Conservation (phyloP, 2,888 invertebrate species). For the Gari tellinella region DNA sequence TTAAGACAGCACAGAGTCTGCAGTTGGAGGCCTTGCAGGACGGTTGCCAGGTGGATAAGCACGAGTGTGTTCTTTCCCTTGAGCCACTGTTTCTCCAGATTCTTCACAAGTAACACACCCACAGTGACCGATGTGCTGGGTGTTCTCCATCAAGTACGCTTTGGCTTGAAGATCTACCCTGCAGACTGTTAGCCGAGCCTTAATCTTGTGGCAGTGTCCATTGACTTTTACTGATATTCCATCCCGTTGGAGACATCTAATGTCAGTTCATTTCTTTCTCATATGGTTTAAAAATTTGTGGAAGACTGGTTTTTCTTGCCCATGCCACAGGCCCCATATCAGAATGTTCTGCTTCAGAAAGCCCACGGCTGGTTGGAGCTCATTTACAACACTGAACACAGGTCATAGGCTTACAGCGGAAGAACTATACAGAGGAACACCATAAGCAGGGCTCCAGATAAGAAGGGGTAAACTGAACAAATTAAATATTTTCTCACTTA, state of each 20-base stretch:
- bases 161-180: conserved; percentile 46
- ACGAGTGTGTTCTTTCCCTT: conserved; percentile 33
- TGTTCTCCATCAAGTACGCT: conserved; percentile 34
- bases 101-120: conserved; percentile 37
- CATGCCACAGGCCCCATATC: conserved; percentile 51
- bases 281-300: conserved; percentile 28
- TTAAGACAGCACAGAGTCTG: conserved; percentile 1
- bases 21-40: too few relatives aligned
- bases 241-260: conserved; percentile 6
- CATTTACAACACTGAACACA: too few relatives aligned
- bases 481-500: too few relatives aligned
- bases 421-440: too few relatives aligned
- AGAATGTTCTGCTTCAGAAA: conserved; percentile 27
- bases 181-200: conserved; percentile 14
- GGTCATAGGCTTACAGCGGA: too few relatives aligned
- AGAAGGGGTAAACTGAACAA: too few relatives aligned
- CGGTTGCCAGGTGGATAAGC: too few relatives aligned
- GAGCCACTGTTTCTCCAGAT: conserved; percentile 13
- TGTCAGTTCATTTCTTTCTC: conserved; percentile 32
- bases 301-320: conserved; percentile 36
- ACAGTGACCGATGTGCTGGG: conserved; percentile 40
- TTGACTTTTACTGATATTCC: conserved; percentile 24
- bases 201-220: not conserved
- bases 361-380: too few relatives aligned
- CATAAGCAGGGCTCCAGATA: too few relatives aligned